Conservation (phyloP, 2,113 vertebrate species). For the Cavia aperea region DNA sequence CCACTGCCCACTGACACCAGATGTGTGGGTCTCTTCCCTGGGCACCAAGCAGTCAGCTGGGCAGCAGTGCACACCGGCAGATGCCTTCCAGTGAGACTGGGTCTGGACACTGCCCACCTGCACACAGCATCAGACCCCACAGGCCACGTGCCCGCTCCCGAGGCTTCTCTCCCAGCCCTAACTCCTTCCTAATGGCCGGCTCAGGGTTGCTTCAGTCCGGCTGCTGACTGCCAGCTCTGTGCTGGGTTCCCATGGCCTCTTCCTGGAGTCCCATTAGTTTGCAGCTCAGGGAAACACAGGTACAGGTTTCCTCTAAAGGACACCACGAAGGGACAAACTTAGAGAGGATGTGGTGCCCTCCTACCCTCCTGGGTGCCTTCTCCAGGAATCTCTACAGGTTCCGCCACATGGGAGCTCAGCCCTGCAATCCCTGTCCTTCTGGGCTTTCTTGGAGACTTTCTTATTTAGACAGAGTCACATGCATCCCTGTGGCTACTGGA, state of each 20-base stretch:
- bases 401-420: neutral
- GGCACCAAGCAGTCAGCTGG: neutral
- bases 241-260: neutral
- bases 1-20: neutral
- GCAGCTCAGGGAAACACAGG: neutral
- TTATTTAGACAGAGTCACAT: no score
- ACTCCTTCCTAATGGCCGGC: neutral
- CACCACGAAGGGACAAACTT: rapidly evolving
- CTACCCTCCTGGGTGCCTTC: neutral
- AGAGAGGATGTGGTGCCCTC: rapidly evolving
- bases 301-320: neutral
- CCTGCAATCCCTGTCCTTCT: neutral
- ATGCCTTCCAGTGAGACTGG: neutral
- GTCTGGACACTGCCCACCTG: neutral
- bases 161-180: rapidly evolving
- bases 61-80: neutral
- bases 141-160: neutral
- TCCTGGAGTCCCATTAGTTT: neutral
- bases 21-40: neutral
- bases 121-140: neutral
- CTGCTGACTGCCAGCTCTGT: neutral
- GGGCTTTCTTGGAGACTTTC: neutral
- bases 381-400: no score
- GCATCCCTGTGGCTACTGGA: neutral
- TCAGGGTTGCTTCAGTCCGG: no score